These are phyloP conservation scores for Prenolepis imparis DNA, from an alignment of 2,888 invertebrate genomes.

Conservation along the genomic window DNA sequence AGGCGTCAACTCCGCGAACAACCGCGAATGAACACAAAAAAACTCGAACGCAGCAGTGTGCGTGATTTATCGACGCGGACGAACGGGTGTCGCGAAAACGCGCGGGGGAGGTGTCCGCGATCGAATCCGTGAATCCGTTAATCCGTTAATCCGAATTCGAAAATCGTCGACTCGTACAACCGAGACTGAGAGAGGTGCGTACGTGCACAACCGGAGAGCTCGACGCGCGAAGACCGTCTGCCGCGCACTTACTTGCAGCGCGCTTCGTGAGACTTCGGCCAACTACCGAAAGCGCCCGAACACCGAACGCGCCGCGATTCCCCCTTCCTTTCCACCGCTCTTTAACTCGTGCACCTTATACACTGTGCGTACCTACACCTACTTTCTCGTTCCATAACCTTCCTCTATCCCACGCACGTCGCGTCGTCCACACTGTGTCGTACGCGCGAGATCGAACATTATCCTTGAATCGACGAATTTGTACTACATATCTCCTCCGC, in stretches of 20 bases:
- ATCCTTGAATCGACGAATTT: not conserved
- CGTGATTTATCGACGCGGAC: not conserved
- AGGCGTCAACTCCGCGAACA: conserved; percentile 20
- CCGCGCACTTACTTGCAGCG: conserved; percentile 82
- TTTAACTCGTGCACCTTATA: not conserved
- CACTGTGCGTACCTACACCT: conserved; percentile 28
- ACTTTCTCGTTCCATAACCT: conserved; percentile 49
- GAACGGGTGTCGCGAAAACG: conserved; percentile 18
- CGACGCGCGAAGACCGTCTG: conserved; percentile 85
- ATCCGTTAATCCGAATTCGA: conserved; percentile 43
- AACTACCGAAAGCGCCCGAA: conserved; percentile 79
- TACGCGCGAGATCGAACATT: not conserved
- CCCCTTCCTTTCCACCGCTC: conserved; percentile 51
- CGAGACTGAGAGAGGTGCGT: conserved; percentile 62
- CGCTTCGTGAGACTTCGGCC: conserved; percentile 82
- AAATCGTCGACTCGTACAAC: not conserved
- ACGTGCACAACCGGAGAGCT: conserved; percentile 78
- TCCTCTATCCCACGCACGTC: not conserved
- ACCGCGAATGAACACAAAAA: conserved; percentile 57
- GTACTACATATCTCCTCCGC: not conserved
- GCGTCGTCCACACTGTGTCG: not conserved
- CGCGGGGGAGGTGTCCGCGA: conserved; percentile 15
- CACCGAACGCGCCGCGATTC: conserved; percentile 77
- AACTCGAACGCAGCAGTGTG: conserved; percentile 1
- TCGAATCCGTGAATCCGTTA: conserved; percentile 14